These are phyloP conservation scores for Perognathus longimembris DNA, from an alignment of 2,113 vertebrate genomes.

Conservation along the genomic window DNA sequence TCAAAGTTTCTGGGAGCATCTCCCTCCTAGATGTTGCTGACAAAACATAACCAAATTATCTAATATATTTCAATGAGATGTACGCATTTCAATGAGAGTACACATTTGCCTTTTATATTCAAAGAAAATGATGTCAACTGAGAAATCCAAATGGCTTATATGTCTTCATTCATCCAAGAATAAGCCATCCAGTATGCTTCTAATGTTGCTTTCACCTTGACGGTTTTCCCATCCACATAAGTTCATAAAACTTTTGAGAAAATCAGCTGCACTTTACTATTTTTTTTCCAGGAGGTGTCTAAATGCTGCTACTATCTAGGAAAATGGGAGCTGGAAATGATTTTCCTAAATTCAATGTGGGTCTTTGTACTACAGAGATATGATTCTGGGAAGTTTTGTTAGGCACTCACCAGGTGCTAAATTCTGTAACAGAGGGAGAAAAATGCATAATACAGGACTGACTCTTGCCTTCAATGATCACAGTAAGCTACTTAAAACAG, in stretches of 20 bases:
- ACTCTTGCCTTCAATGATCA: constrained; percentile 29
- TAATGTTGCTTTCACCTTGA: constrained; percentile 57
- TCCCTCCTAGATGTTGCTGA: constrained; percentile 23
- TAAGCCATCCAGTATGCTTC: constrained; percentile 38
- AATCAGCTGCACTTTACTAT: constrained; percentile 25
- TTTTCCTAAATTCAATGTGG: constrained; percentile 53
- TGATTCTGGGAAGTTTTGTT: constrained; percentile 32
- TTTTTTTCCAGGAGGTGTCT: constrained; percentile 52
- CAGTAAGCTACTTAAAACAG: neutral
- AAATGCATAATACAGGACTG: neutral
- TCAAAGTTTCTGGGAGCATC: constrained; percentile 32
- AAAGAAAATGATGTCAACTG: constrained; percentile 53
- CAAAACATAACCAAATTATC: constrained; percentile 37
- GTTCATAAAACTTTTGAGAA: constrained; percentile 54
- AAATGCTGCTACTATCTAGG: constrained; percentile 54
- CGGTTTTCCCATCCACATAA: constrained; percentile 10
- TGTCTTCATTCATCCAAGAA: constrained; percentile 51
- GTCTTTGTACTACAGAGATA: constrained; percentile 39
- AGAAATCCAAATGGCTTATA: constrained; percentile 45
- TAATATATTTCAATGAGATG: constrained; percentile 58
- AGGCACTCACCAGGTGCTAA: neutral
- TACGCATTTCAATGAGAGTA: no score
- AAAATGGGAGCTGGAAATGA: constrained; percentile 43
- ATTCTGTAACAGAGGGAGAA: neutral
- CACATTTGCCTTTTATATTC: constrained; percentile 18